Evolutionary conservation across 2,888 invertebrate genomes (phyloP), one percentile per base, ranked within the genome.

Genomic region (Acanthosepion esculentum): DNA sequence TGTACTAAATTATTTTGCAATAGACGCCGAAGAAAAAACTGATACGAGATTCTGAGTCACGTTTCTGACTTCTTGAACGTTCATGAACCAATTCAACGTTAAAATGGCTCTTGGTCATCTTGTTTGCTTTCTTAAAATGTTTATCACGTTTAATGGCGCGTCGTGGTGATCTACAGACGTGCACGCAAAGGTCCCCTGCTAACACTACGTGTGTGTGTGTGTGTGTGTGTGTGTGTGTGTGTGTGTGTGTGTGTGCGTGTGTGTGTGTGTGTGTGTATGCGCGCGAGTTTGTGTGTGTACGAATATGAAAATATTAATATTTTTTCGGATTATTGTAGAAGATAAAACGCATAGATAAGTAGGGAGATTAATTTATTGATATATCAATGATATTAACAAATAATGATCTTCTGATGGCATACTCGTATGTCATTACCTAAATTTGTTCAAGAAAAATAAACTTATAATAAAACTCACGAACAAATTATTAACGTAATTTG

Each of bases 41-140:
- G 29, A 78, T 29, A 78, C 78, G 12, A 10, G 78, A 12, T n/a
- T n/a, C 15, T 33, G n/a, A 78, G 78, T 78, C 78, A 78, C 78
- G 78, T n/a, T 78, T 33, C 0, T 12, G 12, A 15, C 78, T 18
- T 78, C 3, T n/a, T n/a, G n/a, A n/a, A 78, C 78, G n/a, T n/a
- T 78, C n/a, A n/a, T 78, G 78, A n/a, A 78, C 78, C 78, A 78
- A 78, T 78, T 78, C 33, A 78, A 78, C 78, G 78, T 33, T 78
- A 33, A 78, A 78, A 78, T 78, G 78, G 15, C 78, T n/a, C n/a
- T 78, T n/a, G 15, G 78, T 78, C 15, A 2, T 78, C n/a, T 78
- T n/a, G n/a, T 78, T 33, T 29, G 78, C 78, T 78, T 78, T 33
- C 78, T 78, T 78, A 23, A 78, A 78, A 78, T 78, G n/a, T n/a